Evolutionary conservation across 1,140 invertebrate genomes (phyloP).

Genomic region (Steinernema khuongi): DNA sequence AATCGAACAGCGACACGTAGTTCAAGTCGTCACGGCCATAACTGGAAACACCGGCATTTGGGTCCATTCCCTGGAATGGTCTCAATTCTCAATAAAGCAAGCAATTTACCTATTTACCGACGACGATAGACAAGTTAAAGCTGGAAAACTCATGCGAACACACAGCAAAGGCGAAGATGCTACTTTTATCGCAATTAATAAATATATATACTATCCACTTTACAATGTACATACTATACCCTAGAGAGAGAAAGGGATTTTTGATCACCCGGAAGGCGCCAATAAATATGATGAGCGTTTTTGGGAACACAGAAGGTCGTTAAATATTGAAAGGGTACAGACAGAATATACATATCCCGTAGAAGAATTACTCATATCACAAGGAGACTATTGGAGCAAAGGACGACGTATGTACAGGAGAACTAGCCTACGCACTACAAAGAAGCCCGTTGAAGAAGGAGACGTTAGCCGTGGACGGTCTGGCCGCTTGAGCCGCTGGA

Average conservation of each 20-base stretch:
- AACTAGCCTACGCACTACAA: not conserved
- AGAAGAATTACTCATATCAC: constrained; percentile 8
- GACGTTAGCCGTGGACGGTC: not conserved
- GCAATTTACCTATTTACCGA: too few species aligned
- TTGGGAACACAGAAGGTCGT: not conserved
- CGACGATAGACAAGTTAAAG: too few species aligned
- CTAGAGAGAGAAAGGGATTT: not conserved
- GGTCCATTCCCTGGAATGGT: too few species aligned
- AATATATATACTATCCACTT: not conserved
- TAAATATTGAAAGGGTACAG: not conserved
- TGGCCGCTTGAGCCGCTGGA: not conserved
- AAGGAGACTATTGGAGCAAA: not conserved
- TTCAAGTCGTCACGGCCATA: too few species aligned
- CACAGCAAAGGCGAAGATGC: not conserved
- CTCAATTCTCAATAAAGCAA: too few species aligned
- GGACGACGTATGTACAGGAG: not conserved
- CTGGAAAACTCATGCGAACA: not conserved
- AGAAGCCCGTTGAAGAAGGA: not conserved
- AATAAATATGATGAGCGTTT: constrained; percentile 12
- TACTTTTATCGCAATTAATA: not conserved
- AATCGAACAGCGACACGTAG: too few species aligned
- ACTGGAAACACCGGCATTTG: too few species aligned
- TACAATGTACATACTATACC: not conserved
- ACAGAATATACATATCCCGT: not conserved
- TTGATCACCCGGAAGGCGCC: constrained; percentile 9